These are phyloP conservation scores for Holotrichia oblita DNA, from an alignment of 1,140 invertebrate species.

Conservation along the genomic window DNA sequence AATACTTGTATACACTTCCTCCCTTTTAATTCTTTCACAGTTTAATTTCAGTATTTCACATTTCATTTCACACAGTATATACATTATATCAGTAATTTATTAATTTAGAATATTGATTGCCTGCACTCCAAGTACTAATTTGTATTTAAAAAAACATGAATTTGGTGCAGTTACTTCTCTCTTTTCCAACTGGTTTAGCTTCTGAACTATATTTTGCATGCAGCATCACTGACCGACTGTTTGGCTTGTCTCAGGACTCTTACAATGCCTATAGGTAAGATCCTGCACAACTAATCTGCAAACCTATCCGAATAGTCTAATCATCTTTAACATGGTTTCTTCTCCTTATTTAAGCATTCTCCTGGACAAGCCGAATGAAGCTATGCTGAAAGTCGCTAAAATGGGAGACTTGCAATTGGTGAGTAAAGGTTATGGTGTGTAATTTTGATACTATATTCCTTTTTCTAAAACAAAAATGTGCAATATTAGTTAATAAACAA, in stretches of 20 bases:
- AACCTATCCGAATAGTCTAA: neutral
- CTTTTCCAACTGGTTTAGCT: conserved; percentile 34
- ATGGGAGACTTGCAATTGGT: conserved; percentile 77
- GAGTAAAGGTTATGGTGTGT: conserved; percentile 56
- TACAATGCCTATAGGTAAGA: conserved; percentile 75
- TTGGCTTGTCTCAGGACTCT: conserved; percentile 76
- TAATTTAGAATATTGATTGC: neutral
- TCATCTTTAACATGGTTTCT: conserved; percentile 41
- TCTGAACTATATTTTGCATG: conserved; percentile 63
- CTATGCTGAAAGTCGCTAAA: conserved; percentile 83
- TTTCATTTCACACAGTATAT: neutral
- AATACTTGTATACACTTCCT: neutral
- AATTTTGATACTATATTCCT: too few species aligned
- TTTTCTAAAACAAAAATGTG: too few species aligned
- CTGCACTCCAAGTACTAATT: neutral
- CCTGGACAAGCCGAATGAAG: conserved; percentile 81
- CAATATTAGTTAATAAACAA: too few species aligned
- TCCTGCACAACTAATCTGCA: conserved; percentile 15
- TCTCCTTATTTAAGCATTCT: conserved; percentile 65
- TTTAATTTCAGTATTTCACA: neutral
- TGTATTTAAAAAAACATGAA: neutral
- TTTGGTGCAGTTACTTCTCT: neutral
- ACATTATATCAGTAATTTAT: neutral
- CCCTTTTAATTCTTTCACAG: neutral
- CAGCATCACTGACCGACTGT: conserved; percentile 78